These are phyloP conservation scores for Erethizon dorsatum DNA, from an alignment of 2,797 vertebrate genomes.

Conservation along the genomic window DNA sequence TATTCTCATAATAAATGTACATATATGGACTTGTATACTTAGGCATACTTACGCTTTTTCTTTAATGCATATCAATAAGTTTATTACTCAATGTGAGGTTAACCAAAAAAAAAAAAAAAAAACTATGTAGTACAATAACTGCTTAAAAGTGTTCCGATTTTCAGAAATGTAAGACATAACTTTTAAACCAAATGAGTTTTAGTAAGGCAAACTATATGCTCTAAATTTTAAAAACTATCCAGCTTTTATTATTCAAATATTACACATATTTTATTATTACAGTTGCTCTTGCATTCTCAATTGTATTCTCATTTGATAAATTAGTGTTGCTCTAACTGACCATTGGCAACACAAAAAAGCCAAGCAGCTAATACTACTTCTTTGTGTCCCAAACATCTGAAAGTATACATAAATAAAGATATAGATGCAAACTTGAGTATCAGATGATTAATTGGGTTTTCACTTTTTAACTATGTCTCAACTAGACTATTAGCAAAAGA, in stretches of 20 bases:
- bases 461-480: neutral
- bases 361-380: neutral
- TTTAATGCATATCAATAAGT: conserved; percentile 7
- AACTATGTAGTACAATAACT: neutral
- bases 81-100: conserved; percentile 64
- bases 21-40: neutral
- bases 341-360: neutral
- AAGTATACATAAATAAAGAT: neutral
- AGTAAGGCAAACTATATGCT: neutral
- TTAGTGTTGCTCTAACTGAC: neutral
- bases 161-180: neutral
- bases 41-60: conserved; percentile 46
- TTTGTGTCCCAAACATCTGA: neutral
- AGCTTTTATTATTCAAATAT: conserved; percentile 19
- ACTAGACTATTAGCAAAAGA: neutral
- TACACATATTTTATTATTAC: conserved; percentile 13
- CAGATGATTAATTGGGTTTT: neutral
- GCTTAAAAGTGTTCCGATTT: conserved; percentile 58
- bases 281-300: neutral
- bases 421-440: neutral
- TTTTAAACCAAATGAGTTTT: conserved; percentile 55
- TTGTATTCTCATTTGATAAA: conserved; percentile 29
- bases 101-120: conserved; percentile 53
- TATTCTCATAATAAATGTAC: conserved; percentile 48
- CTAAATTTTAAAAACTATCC: conserved; percentile 48